Conservation (phyloP, 64 coral and sea anemone species). For the Pachyseris speciosa region DNA sequence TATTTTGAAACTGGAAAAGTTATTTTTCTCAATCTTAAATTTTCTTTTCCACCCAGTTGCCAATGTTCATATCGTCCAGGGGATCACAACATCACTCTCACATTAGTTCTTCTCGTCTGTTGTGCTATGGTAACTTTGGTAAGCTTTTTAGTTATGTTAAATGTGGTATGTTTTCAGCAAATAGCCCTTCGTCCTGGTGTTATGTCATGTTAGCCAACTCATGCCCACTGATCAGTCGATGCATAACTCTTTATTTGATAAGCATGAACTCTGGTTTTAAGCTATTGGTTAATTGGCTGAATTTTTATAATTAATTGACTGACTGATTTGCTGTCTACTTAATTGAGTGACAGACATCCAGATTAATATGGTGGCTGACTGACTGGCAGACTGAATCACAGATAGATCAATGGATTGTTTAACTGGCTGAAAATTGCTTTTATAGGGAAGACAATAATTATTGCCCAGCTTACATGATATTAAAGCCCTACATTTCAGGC, state of each 20-base stretch:
- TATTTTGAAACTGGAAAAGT: background rate
- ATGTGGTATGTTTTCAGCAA: background rate
- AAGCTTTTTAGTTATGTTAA: background rate
- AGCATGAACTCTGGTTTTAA: too few species aligned
- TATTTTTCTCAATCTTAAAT: background rate
- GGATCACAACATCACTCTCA: slow-evolving; percentile 43
- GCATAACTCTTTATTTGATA: too few species aligned
- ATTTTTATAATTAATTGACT: background rate
- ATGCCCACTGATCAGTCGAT: background rate
- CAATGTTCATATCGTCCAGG: slow-evolving; percentile 54
- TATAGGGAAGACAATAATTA: too few species aligned
- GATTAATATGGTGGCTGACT: too few species aligned
- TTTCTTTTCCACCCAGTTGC: slow-evolving; percentile 41
- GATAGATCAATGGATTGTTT: too few species aligned
- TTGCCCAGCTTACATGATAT: too few species aligned
- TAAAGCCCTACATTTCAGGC: too few species aligned
- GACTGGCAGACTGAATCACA: too few species aligned
- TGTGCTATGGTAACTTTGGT: slow-evolving; percentile 82
- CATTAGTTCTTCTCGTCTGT: slow-evolving; percentile 49
- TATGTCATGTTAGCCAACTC: background rate
- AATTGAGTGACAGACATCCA: background rate
- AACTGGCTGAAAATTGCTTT: too few species aligned
- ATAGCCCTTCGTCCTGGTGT: too few species aligned
- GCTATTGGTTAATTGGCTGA: background rate
- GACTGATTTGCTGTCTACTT: background rate